Evolutionary conservation across 1,140 invertebrate species (phyloP).

Genomic region (Megathymus violae): DNA sequence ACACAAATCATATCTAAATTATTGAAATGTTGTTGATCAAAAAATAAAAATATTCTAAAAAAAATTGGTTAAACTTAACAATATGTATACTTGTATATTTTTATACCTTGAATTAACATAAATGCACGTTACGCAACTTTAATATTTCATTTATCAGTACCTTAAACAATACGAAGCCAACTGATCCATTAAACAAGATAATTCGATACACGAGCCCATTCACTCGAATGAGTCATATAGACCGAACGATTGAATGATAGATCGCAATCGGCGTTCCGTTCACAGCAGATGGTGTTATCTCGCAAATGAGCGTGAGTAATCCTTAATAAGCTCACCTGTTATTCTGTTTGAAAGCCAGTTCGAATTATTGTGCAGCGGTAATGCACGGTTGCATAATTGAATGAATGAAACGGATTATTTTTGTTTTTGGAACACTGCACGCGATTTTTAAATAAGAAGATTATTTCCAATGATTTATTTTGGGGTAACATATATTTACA

Average conservation of each 20-base stretch:
- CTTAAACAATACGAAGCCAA: constrained; percentile 26
- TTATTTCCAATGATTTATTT: not conserved
- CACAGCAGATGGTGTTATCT: constrained; percentile 63
- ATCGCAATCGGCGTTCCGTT: constrained; percentile 54
- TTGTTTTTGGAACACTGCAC: not conserved
- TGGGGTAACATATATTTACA: too few species aligned
- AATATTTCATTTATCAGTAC: constrained; percentile 9
- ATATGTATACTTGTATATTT: too few species aligned
- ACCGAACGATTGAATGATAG: constrained; percentile 46
- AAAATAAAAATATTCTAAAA: too few species aligned
- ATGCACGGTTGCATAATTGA: constrained; percentile 26
- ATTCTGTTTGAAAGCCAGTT: constrained; percentile 35
- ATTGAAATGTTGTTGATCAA: too few species aligned
- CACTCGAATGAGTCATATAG: constrained; percentile 48
- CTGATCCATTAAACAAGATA: constrained; percentile 42
- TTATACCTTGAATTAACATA: not conserved
- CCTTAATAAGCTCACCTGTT: constrained; percentile 69
- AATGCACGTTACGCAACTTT: not conserved
- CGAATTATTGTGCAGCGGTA: constrained; percentile 28
- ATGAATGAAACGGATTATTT: constrained; percentile 23
- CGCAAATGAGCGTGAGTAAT: constrained; percentile 65
- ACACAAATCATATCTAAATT: too few species aligned
- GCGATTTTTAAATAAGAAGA: not conserved
- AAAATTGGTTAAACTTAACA: too few species aligned
- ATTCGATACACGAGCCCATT: constrained; percentile 42